Evolutionary conservation across 2,113 vertebrate genomes (phyloP), one percentile per base, ranked within the genome.

Genomic region (Trichomycterus rosablanca): DNA sequence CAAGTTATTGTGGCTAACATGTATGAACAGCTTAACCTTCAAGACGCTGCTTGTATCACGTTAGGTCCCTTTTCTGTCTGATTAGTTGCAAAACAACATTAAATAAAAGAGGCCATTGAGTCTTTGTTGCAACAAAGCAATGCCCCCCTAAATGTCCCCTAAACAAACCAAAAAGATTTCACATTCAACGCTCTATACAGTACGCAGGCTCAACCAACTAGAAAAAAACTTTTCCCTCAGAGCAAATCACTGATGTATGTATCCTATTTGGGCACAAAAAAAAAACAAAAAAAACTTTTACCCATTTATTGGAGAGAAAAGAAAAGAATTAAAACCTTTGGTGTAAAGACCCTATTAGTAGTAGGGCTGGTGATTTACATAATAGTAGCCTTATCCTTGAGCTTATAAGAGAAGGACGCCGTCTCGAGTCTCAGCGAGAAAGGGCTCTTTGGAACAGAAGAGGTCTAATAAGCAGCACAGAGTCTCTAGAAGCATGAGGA

Each of bases 291-390:
- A 77, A 86, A 82, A 77, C 81, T 80, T 82, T 81, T 81, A 81
- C 78, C 81, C 80, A 81, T 84, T 87, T 85, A 86, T 78, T 81
- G 77, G 68, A 72, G 79, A 15, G 23, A 78, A 80, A 73, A 59
- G 53, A 82, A 78, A 35, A 78, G 83, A 87, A 86, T 88, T 83
- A 88, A 88, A 88, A 83, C 72, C 80, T 78, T 74, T 77, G 76
- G 81, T 81, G 81, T 84, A 86, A 85, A 86, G 78, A 81, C 76
- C 81, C 84, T 86, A 86, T 88, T 88, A 88, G 86, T 86, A 82
- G 84, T 80, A 85, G 81, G 80, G 85, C 85, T 85, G 76, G 73
- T 39, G 73, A 89, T 89, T 89, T 86, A 84, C 85, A 89, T 88
- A 80, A 89, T 77, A 88, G 85, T 85, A 87, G 87, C 79, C 84